Evolutionary conservation across 2,797 vertebrate genomes (phyloP).

Genomic region (Uromys caudimaculatus): DNA sequence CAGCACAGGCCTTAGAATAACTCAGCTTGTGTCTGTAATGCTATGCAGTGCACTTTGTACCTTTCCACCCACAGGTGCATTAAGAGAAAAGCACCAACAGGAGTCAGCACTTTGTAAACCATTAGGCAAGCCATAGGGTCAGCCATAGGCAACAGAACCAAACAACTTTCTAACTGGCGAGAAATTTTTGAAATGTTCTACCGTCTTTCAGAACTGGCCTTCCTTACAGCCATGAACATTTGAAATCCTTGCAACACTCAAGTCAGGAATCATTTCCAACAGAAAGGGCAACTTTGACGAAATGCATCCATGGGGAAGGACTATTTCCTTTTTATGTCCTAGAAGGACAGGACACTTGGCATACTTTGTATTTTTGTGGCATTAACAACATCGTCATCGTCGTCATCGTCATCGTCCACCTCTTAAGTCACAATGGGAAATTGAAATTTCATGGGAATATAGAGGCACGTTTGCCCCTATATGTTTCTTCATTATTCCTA

Average conservation of each 20-base stretch:
- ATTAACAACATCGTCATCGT: not conserved
- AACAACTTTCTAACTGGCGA: constrained; percentile 45
- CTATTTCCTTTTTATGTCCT: not conserved
- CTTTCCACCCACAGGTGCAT: not conserved
- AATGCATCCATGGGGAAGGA: constrained; percentile 1
- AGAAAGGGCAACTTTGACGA: constrained; percentile 67
- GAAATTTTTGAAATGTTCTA: not conserved
- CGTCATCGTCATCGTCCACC: too few relatives aligned
- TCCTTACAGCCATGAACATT: not conserved
- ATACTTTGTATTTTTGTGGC: constrained; percentile 16
- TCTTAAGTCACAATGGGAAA: not conserved
- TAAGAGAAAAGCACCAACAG: not conserved
- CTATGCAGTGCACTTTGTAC: not conserved
- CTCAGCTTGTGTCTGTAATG: not conserved
- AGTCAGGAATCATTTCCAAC: constrained; percentile 58
- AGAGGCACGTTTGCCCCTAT: not conserved
- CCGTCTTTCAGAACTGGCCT: not conserved
- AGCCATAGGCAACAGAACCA: not conserved
- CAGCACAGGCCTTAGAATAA: not conserved
- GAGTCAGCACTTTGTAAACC: not conserved
- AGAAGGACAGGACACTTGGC: constrained; percentile 53
- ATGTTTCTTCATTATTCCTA: constrained; percentile 6
- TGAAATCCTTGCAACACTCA: constrained; percentile 49
- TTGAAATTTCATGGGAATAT: not conserved
- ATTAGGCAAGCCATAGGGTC: not conserved